These are phyloP conservation scores for Gymnodraco acuticeps DNA, from an alignment of 2,797 vertebrate genomes.

Conservation along the genomic window DNA sequence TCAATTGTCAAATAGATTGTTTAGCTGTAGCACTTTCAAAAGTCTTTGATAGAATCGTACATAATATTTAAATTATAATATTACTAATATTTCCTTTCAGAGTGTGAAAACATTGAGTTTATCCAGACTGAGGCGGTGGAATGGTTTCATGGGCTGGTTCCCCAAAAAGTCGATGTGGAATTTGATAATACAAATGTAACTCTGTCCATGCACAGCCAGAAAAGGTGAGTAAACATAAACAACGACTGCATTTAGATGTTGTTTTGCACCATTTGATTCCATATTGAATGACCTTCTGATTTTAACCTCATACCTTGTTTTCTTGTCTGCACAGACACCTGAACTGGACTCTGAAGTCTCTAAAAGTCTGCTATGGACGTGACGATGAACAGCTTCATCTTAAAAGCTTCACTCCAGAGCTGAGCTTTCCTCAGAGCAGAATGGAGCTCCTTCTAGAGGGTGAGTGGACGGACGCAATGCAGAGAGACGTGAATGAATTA, in stretches of 20 bases:
- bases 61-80: not conserved
- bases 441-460: constrained; percentile 93
- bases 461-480: constrained; percentile 56
- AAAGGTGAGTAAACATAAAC: constrained; percentile 84
- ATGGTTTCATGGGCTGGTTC: constrained; percentile 83
- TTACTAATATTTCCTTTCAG: constrained; percentile 54
- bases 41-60: not conserved
- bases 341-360: constrained; percentile 95
- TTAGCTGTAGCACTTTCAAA: not conserved
- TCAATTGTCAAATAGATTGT: not conserved
- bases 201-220: constrained; percentile 97
- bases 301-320: constrained; percentile 13
- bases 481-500: constrained; percentile 4
- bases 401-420: constrained; percentile 90
- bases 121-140: constrained; percentile 78
- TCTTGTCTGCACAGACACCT: constrained; percentile 86
- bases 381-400: constrained; percentile 91
- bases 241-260: not conserved
- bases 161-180: constrained; percentile 89
- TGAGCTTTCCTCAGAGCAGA: constrained; percentile 93
- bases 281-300: not conserved
- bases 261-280: not conserved
- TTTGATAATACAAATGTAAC: constrained; percentile 94
- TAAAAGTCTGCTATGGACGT: constrained; percentile 88
- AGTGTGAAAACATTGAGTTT: constrained; percentile 57